These are phyloP conservation scores for Drosophila elegans DNA, from an alignment of 1,140 invertebrate species.

Conservation along the genomic window DNA sequence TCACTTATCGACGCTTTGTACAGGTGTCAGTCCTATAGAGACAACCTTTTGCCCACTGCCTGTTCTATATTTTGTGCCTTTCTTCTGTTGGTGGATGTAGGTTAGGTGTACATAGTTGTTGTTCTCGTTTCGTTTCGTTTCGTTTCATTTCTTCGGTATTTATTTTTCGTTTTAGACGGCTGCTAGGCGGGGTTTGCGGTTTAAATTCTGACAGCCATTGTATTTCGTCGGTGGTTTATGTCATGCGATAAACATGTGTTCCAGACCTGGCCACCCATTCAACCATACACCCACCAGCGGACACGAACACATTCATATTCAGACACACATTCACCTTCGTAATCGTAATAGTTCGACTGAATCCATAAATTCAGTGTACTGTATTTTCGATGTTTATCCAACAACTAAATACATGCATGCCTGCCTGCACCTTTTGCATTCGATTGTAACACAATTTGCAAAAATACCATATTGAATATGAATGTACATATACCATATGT, in stretches of 20 bases:
- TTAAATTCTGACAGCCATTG: conserved; percentile 31
- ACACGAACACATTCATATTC: conserved; percentile 1
- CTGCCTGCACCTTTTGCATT: conserved; percentile 34
- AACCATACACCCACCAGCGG: not conserved
- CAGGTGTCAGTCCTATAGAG: conserved; percentile 38
- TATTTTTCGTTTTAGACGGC: conserved; percentile 16
- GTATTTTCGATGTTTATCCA: conserved; percentile 30
- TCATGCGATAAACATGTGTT: conserved; percentile 45
- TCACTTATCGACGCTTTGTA: conserved; percentile 46
- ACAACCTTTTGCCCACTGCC: conserved; percentile 5
- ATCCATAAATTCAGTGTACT: conserved; percentile 37
- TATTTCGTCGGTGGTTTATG: conserved; percentile 28
- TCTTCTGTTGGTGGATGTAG: not conserved
- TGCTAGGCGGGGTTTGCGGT: conserved; percentile 17
- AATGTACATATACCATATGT: too few species aligned
- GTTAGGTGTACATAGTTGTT: not conserved
- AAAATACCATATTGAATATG: conserved; percentile 1
- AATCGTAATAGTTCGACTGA: conserved; percentile 21
- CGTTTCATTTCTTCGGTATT: conserved; percentile 5
- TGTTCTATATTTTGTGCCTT: conserved; percentile 8
- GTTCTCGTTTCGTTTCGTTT: not conserved
- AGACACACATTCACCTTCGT: too few species aligned
- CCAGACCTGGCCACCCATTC: conserved; percentile 23
- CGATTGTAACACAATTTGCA: conserved; percentile 16
- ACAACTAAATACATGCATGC: conserved; percentile 43